Conservation (phyloP, 2,797 vertebrate genomes). For the Scolopax rusticola region DNA sequence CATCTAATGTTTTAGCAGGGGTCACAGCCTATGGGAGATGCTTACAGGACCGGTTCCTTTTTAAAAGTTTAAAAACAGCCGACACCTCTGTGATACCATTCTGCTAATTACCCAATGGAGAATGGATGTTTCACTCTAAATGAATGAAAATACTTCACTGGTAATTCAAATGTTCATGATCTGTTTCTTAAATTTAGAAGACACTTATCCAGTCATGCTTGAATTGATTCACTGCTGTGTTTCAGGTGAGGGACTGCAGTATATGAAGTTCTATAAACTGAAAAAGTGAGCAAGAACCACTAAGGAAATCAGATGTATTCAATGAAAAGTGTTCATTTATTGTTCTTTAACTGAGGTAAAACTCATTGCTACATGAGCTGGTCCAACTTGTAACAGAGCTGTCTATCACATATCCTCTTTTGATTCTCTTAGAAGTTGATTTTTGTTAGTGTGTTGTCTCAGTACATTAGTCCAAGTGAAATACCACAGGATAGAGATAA, state of each 20-base stretch:
- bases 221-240: background rate
- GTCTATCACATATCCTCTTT: background rate
- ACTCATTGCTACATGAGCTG: background rate
- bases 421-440: background rate
- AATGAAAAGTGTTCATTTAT: background rate
- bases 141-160: background rate
- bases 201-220: background rate
- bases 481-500: background rate
- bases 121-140: background rate
- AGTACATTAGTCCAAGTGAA: background rate
- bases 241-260: background rate
- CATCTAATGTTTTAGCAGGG: background rate
- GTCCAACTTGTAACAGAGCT: background rate
- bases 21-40: background rate
- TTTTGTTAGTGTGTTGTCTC: background rate
- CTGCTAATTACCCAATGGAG: background rate
- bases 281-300: background rate
- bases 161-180: background rate
- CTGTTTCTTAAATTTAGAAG: background rate
- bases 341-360: slow-evolving; percentile 7
- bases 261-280: background rate
- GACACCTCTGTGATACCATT: background rate
- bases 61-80: background rate
- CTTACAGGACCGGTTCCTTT: background rate
- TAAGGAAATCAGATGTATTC: background rate